These are phyloP conservation scores for Fukomys damarensis DNA, from an alignment of 2,113 vertebrate genomes.

Conservation along the genomic window DNA sequence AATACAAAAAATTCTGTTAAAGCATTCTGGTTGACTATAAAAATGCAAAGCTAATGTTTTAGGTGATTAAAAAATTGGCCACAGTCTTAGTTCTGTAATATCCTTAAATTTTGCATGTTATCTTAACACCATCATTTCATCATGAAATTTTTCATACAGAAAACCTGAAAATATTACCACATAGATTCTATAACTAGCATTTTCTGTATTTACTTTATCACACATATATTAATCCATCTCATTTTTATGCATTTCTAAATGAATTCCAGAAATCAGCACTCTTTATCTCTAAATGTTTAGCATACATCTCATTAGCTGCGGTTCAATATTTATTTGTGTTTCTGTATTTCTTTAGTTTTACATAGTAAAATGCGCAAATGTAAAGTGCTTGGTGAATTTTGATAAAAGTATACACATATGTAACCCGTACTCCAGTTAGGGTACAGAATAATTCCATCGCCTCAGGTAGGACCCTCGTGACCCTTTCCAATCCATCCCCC, in stretches of 20 bases:
- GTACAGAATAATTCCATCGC: background rate
- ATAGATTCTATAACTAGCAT: slow-evolving; percentile 42
- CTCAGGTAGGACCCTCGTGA: no score
- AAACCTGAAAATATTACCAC: slow-evolving; percentile 34
- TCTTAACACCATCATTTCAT: background rate
- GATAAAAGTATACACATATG: background rate
- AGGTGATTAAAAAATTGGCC: background rate
- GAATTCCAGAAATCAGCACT: slow-evolving; percentile 47
- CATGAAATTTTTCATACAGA: slow-evolving; percentile 1
- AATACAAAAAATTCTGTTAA: background rate
- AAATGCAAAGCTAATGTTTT: background rate
- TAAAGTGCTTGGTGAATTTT: slow-evolving; percentile 20
- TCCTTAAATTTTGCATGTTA: background rate
- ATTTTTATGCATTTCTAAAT: slow-evolving; percentile 42
- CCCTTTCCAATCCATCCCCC: background rate
- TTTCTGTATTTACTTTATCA: slow-evolving; percentile 61
- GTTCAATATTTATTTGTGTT: slow-evolving; percentile 40
- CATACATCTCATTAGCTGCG: slow-evolving; percentile 1
- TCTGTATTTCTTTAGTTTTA: background rate
- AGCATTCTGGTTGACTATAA: slow-evolving; percentile 10
- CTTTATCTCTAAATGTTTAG: slow-evolving; percentile 16
- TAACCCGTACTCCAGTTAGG: background rate
- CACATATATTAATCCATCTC: background rate
- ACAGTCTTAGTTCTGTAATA: background rate
- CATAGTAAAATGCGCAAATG: slow-evolving; percentile 22